Conservation (phyloP, 2,888 invertebrate species). For the Portevinia maculata region DNA sequence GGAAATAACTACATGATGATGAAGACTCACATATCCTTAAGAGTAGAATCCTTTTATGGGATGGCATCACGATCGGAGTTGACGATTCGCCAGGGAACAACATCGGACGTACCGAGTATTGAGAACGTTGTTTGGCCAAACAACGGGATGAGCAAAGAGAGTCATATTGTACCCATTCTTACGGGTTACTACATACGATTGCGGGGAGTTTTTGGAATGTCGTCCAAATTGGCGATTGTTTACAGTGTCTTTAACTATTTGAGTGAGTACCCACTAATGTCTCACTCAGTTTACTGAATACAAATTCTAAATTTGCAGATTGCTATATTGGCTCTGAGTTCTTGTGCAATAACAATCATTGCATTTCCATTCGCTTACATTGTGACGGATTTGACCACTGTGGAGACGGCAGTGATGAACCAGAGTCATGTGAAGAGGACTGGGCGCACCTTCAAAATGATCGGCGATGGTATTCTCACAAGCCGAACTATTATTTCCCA, state of each 20-base stretch:
- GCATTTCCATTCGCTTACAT: slow-evolving; percentile 86
- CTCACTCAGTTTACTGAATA: not conserved
- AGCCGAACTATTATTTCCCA: slow-evolving; percentile 89
- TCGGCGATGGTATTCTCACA: slow-evolving; percentile 86
- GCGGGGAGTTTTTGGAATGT: slow-evolving; percentile 86
- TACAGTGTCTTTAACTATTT: slow-evolving; percentile 89
- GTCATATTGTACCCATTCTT: slow-evolving; percentile 86
- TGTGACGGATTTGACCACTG: slow-evolving; percentile 92
- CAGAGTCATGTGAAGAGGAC: slow-evolving; percentile 85
- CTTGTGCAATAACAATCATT: slow-evolving; percentile 88
- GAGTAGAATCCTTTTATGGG: slow-evolving; percentile 85
- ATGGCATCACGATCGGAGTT: slow-evolving; percentile 87
- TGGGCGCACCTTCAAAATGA: slow-evolving; percentile 84
- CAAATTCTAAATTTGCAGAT: slow-evolving; percentile 81
- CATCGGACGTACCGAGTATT: slow-evolving; percentile 85
- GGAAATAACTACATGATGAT: slow-evolving; percentile 86
- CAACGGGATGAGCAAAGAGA: slow-evolving; percentile 82
- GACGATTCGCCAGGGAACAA: slow-evolving; percentile 87
- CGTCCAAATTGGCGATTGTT: slow-evolving; percentile 87
- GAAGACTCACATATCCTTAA: slow-evolving; percentile 87
- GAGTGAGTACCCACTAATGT: slow-evolving; percentile 83
- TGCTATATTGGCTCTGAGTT: slow-evolving; percentile 88
- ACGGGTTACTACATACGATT: slow-evolving; percentile 88
- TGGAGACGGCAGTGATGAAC: slow-evolving; percentile 89
- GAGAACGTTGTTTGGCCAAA: slow-evolving; percentile 85